Conservation (phyloP, 2,888 invertebrate species). For the Lomographa bimaculata region DNA sequence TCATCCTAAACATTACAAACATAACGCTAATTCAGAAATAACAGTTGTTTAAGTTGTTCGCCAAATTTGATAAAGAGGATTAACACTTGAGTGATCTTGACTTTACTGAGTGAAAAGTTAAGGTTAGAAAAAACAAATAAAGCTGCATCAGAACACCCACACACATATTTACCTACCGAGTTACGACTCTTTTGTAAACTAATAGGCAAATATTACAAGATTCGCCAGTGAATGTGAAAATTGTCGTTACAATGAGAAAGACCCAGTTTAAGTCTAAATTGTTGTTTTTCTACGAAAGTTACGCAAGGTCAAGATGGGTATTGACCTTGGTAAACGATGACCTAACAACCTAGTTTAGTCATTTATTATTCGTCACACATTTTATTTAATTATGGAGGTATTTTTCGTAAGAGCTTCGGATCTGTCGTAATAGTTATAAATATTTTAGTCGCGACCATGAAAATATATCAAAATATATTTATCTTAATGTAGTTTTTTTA, state of each 20-base stretch:
- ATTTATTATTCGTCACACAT: conserved; percentile 2
- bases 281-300: conserved; percentile 6
- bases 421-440: conserved; percentile 6
- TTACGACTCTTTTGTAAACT: conserved; percentile 11
- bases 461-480: conserved; percentile 8
- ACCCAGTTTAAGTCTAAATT: conserved; percentile 5
- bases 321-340: conserved; percentile 10
- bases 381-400: conserved; percentile 7
- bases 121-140: neutral
- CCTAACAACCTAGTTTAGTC: conserved; percentile 9
- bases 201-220: conserved; percentile 13
- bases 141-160: neutral
- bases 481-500: too few species aligned
- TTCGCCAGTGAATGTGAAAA: conserved; percentile 11
- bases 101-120: conserved; percentile 12
- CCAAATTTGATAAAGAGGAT: too few species aligned
- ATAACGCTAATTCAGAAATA: too few species aligned
- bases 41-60: too few species aligned
- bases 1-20: too few species aligned
- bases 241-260: conserved; percentile 10
- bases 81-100: conserved; percentile 17
- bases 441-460: conserved; percentile 14
- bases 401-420: conserved; percentile 4
- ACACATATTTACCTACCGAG: conserved; percentile 3
- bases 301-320: neutral